These are phyloP conservation scores for Acridotheres tristis DNA, from an alignment of 2,797 vertebrate species.

Conservation along the genomic window DNA sequence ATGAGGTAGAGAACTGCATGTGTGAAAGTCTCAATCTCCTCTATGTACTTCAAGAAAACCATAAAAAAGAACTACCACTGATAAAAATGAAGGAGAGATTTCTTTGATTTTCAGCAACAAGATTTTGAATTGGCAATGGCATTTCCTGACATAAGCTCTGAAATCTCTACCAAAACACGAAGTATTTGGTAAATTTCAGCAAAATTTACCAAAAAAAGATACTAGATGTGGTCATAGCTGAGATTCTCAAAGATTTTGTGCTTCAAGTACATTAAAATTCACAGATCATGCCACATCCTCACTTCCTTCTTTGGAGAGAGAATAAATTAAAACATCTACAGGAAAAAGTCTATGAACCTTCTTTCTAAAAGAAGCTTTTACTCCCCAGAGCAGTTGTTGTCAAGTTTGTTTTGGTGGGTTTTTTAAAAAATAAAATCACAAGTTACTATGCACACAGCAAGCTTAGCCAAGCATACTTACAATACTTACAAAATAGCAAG, in stretches of 20 bases:
- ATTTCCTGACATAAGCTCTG: not conserved
- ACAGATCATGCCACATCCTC: not conserved
- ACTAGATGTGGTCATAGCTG: not conserved
- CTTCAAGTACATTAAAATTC: not conserved
- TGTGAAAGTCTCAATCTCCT: not conserved
- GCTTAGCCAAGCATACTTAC: not conserved
- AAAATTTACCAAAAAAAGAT: not conserved
- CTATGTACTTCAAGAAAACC: not conserved
- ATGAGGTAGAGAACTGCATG: not conserved
- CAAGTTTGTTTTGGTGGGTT: not conserved
- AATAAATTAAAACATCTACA: not conserved
- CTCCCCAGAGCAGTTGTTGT: not conserved
- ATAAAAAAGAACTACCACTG: not conserved
- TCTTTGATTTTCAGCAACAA: not conserved
- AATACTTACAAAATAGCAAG: not conserved
- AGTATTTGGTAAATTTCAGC: not conserved
- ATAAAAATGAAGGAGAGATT: not conserved
- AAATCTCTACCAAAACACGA: not conserved
- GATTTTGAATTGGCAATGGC: not conserved
- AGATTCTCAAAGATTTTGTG: not conserved
- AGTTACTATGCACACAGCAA: not conserved
- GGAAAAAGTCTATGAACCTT: not conserved
- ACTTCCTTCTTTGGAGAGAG: not conserved
- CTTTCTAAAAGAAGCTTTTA: not conserved
- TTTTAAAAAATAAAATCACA: not conserved